Percentiles rank a stretch among this genome's conserved stretches.
Evolutionary conservation across 2,113 vertebrate species (phyloP).

Genomic region (Aptenodytes forsteri): DNA sequence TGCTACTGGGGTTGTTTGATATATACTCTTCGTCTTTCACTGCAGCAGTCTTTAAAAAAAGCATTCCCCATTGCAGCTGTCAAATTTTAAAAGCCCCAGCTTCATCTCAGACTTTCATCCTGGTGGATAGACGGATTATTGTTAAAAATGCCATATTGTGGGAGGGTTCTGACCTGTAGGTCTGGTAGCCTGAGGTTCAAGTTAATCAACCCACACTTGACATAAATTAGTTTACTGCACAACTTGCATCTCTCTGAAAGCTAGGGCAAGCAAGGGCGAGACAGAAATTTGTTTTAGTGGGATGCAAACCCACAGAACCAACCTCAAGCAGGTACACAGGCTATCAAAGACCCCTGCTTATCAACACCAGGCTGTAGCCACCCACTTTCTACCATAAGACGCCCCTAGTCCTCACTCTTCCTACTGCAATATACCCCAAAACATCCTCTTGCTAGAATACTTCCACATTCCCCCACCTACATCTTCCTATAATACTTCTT

Average conservation of each 20-base stretch:
- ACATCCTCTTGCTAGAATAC: not conserved
- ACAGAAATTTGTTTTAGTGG: not conserved
- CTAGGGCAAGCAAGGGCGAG: not conserved
- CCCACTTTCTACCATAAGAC: not conserved
- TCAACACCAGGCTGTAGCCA: not conserved
- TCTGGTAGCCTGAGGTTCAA: not conserved
- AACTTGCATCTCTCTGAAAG: not conserved
- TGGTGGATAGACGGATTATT: not conserved
- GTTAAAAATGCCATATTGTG: not conserved
- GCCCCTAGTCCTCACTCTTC: not conserved
- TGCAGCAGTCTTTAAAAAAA: not conserved
- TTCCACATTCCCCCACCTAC: not conserved
- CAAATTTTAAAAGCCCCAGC: not conserved
- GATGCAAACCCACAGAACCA: not conserved
- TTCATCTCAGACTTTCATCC: not conserved
- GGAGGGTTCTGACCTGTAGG: not conserved
- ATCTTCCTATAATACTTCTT: not conserved
- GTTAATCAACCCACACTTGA: not conserved
- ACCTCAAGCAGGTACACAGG: not conserved
- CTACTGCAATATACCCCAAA: not conserved
- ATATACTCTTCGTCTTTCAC: not conserved
- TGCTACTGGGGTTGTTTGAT: not conserved
- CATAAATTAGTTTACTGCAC: not conserved
- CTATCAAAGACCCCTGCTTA: not conserved
- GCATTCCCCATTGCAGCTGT: not conserved